These are phyloP conservation scores for Planiliza haematocheilus DNA, from an alignment of 2,113 vertebrate species.

Conservation along the genomic window DNA sequence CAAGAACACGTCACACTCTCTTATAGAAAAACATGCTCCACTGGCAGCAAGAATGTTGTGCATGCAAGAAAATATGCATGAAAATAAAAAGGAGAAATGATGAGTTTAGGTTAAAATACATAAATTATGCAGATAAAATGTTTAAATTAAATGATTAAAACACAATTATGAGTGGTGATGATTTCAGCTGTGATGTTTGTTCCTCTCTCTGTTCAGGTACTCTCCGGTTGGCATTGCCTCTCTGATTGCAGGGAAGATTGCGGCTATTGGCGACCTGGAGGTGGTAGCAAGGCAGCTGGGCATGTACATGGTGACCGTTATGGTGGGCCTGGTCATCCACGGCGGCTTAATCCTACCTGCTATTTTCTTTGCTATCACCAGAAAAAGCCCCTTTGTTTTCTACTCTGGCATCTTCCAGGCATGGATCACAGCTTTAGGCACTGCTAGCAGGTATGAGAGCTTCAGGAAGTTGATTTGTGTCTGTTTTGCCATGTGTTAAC, in stretches of 20 bases:
- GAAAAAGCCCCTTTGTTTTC: slow-evolving; percentile 85
- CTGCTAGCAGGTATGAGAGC: slow-evolving; percentile 84
- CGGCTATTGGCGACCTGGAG: slow-evolving; percentile 86
- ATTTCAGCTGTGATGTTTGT: neutral
- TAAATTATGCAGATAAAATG: too few species aligned
- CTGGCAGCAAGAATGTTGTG: too few species aligned
- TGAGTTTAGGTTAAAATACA: too few species aligned
- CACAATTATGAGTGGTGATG: too few species aligned
- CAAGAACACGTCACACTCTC: slow-evolving; percentile 42
- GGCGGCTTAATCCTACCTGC: slow-evolving; percentile 85
- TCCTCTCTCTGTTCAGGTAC: slow-evolving; percentile 77
- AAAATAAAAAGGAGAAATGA: too few species aligned
- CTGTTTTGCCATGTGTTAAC: slow-evolving; percentile 46
- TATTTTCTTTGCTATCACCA: slow-evolving; percentile 85
- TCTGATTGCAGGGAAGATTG: slow-evolving; percentile 88
- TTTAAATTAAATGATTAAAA: too few species aligned
- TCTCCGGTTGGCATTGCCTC: slow-evolving; percentile 87
- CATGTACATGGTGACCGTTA: slow-evolving; percentile 90
- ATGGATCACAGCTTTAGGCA: slow-evolving; percentile 89
- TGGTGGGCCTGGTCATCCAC: slow-evolving; percentile 87
- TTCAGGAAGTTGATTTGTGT: slow-evolving; percentile 7
- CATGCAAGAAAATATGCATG: too few species aligned
- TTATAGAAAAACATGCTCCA: neutral
- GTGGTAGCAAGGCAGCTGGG: slow-evolving; percentile 85
- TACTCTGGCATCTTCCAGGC: slow-evolving; percentile 89